phyloP scores from a whole-genome alignment of 2,797 vertebrate species.

The Melanotaenia boesemani region DNA sequence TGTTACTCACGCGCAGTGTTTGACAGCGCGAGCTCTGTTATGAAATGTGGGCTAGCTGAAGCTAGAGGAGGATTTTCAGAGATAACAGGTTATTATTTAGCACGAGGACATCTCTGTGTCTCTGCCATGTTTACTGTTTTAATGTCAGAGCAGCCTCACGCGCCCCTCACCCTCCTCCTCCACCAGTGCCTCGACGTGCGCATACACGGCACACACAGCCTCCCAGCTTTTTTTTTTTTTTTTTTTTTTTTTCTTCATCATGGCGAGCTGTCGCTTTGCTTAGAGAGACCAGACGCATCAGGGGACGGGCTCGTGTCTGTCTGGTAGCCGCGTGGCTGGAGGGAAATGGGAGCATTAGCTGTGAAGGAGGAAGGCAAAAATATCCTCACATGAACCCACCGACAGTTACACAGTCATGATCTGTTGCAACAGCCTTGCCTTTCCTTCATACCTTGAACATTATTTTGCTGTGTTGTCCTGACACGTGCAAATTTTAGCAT shows the following conservation, averaged over 20 bases:
- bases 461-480: background rate
- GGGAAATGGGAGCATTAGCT: constrained; percentile 11
- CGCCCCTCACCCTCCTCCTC: background rate
- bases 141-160: constrained; percentile 16
- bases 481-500: background rate
- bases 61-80: background rate
- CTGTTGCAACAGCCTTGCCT: constrained; percentile 5
- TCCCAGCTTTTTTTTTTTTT: constrained; percentile 4
- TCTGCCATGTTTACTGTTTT: background rate
- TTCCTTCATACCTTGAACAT: background rate
- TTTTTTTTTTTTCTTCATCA: constrained; percentile 24
- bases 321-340: background rate
- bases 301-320: constrained; percentile 7
- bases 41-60: constrained; percentile 8
- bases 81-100: constrained; percentile 1
- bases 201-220: constrained; percentile 27
- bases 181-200: constrained; percentile 33
- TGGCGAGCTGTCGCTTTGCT: constrained; percentile 33
- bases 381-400: constrained; percentile 38
- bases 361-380: background rate
- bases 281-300: constrained; percentile 17
- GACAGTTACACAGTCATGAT: constrained; percentile 23
- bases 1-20: constrained; percentile 7
- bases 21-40: constrained; percentile 24
- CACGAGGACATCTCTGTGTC: background rate